Evolutionary conservation across 2,797 vertebrate species (phyloP).

Genomic region (Dromococcyx pavoninus): DNA sequence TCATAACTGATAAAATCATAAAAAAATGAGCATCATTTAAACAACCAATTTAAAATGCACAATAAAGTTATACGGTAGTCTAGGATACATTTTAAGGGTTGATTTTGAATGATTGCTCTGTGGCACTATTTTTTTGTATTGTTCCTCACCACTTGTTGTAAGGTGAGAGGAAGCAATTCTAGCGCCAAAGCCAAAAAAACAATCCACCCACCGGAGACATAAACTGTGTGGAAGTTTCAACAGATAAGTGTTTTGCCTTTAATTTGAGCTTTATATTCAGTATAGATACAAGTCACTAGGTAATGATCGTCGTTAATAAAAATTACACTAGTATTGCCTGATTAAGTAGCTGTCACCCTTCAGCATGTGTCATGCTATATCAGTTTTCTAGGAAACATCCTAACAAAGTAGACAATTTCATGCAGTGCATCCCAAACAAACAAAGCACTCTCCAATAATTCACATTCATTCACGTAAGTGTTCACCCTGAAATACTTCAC

Average conservation of each 20-base stretch:
- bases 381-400: constrained; percentile 20
- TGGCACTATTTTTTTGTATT: neutral
- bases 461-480: neutral
- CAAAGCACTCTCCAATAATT: constrained; percentile 6
- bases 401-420: neutral
- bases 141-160: neutral
- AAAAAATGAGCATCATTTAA: neutral
- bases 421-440: constrained; percentile 9
- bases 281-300: neutral
- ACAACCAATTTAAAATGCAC: neutral
- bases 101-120: neutral
- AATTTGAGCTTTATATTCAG: neutral
- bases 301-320: neutral
- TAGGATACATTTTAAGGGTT: neutral
- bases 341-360: neutral
- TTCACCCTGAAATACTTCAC: constrained; percentile 26
- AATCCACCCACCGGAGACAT: neutral
- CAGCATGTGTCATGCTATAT: neutral
- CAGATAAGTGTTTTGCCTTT: neutral
- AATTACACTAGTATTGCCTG: neutral
- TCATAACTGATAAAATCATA: neutral
- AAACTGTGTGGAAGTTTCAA: neutral
- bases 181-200: neutral
- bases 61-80: neutral
- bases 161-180: neutral